Evolutionary conservation across 2,797 vertebrate species (phyloP).

Genomic region (Spheniscus humboldti): DNA sequence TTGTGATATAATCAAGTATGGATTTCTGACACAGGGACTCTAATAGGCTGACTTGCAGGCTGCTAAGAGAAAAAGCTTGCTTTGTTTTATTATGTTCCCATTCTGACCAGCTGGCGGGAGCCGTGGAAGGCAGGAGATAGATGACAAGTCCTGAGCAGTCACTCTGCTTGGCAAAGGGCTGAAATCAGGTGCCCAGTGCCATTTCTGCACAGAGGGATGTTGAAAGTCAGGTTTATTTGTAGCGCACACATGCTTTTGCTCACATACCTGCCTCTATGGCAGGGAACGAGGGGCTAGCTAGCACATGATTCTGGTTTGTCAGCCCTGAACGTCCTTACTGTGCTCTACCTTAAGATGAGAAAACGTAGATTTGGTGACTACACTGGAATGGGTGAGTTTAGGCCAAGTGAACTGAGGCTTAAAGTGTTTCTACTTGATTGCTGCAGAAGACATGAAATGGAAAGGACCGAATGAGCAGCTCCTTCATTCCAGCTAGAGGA

Average conservation of each 20-base stretch:
- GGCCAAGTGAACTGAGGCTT: neutral
- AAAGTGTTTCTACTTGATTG: neutral
- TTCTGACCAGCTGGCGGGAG: neutral
- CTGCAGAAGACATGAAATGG: neutral
- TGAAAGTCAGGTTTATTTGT: neutral
- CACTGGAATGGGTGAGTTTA: neutral
- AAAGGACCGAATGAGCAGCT: neutral
- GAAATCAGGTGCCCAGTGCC: neutral
- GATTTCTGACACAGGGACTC: slow-evolving; percentile 75
- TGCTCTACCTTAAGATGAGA: neutral
- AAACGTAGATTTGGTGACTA: neutral
- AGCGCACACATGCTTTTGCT: neutral
- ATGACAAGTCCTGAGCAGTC: neutral
- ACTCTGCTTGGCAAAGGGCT: neutral
- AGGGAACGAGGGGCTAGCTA: neutral
- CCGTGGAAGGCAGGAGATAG: neutral
- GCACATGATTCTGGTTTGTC: neutral
- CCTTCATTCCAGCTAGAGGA: neutral
- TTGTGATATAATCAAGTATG: slow-evolving; percentile 85
- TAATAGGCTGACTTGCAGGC: slow-evolving; percentile 69
- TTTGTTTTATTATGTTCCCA: neutral
- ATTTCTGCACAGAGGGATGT: neutral
- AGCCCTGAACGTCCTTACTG: neutral
- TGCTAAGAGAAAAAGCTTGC: neutral
- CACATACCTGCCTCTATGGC: neutral